Conservation (phyloP, 2,113 vertebrate genomes). For the Ophiodon elongatus region DNA sequence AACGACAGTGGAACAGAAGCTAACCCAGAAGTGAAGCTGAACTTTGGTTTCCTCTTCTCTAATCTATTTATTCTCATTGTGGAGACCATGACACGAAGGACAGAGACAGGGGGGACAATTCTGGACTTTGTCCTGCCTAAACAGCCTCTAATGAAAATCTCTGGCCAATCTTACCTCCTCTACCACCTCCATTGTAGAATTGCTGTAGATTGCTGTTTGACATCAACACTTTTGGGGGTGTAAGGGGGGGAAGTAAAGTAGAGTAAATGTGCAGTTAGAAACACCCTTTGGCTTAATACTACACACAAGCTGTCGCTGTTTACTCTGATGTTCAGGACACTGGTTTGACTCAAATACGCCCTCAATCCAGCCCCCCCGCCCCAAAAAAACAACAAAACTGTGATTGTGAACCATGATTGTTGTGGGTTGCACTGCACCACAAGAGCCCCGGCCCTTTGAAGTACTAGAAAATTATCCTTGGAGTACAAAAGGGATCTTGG, state of each 20-base stretch:
- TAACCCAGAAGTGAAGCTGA: slow-evolving; percentile 37
- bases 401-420: too few relatives aligned
- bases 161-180: slow-evolving; percentile 86
- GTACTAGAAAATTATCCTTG: too few relatives aligned
- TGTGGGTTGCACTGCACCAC: too few relatives aligned
- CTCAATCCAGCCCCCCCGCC: too few relatives aligned
- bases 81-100: slow-evolving; percentile 69
- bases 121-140: slow-evolving; percentile 52
- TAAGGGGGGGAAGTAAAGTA: slow-evolving; percentile 76
- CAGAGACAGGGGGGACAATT: slow-evolving; percentile 71
- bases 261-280: slow-evolving; percentile 81
- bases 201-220: slow-evolving; percentile 87
- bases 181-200: slow-evolving; percentile 89
- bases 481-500: too few relatives aligned
- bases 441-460: too few relatives aligned
- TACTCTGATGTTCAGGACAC: neutral
- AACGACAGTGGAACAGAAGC: slow-evolving; percentile 58
- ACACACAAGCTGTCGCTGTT: slow-evolving; percentile 14
- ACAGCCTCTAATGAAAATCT: slow-evolving; percentile 56
- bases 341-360: neutral
- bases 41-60: slow-evolving; percentile 26
- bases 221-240: slow-evolving; percentile 84
- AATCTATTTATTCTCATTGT: slow-evolving; percentile 38
- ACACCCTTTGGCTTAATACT: slow-evolving; percentile 50
- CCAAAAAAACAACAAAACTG: too few relatives aligned